Evolutionary conservation across 2,797 vertebrate species (phyloP), one percentile per base, ranked within the genome.

Genomic region (Malacoraja senta): DNA sequence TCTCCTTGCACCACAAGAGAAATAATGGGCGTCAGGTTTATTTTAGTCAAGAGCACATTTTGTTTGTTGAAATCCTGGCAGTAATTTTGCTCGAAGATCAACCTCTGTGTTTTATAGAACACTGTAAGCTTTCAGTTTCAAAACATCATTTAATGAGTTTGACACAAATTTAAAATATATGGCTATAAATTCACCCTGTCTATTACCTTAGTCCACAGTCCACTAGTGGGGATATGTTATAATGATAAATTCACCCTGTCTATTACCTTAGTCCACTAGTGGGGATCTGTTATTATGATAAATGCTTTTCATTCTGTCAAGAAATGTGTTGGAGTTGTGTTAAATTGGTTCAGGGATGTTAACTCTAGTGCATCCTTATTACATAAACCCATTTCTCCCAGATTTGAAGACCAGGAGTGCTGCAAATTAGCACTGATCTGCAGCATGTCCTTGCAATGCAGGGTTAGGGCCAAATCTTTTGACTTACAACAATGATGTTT

Each of bases 241-340:
- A 90, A 61, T 58, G 80, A 93, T 93, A 93, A 93, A 93, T 93
- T 93, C 92, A 65, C 21, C 19, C 72, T 79, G 61, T 68, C 93
- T 76, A 90, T 78, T 72, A 81, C 53, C 63, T 65, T 77, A 53
- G 19, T 24, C 93, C 63, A 78, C 32, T n/a, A 80, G 81, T 63
- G 29, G 68, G 79, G 19, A 80, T 79, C 53, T 29, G 80, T 90
- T 76, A 90, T 17, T 79, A 61, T 58, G 80, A 93, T 90, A 90
- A 79, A 93, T 72, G 58, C 29, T 44, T 44, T 81, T 76, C 53
- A 81, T 90, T 91, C 63, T 93, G 74, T 93, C 71, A 79, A 65
- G 24, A 76, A 44, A 17, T 93, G 72, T 93, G 76, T 93, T 93
- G 63, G 53, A 93, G 38, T 63, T 71, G 72, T 44, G 88, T 93